Evolutionary conservation across 1,140 invertebrate genomes (phyloP).

Genomic region (Apis florea): DNA sequence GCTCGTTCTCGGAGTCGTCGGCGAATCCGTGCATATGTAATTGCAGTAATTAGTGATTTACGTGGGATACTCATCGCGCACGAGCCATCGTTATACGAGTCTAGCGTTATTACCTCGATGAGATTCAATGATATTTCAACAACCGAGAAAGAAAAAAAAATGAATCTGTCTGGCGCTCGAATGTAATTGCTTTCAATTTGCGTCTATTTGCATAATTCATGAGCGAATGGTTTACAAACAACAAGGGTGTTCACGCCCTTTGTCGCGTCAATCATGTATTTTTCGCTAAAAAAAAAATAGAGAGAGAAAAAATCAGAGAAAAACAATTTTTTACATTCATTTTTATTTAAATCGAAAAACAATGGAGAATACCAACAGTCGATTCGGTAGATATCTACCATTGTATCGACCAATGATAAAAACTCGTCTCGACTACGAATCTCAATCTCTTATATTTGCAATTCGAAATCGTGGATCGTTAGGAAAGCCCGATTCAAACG

Average conservation of each 20-base stretch:
- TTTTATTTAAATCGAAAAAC: neutral
- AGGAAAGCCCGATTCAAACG: neutral
- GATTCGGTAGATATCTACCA: neutral
- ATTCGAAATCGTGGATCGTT: neutral
- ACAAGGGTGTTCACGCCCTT: neutral
- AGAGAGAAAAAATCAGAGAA: neutral
- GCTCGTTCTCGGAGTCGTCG: neutral
- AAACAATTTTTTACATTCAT: neutral
- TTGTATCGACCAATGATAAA: conserved; percentile 14
- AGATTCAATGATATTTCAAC: conserved; percentile 19
- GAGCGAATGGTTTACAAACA: neutral
- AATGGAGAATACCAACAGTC: neutral
- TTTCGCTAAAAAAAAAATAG: neutral
- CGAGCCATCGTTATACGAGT: neutral
- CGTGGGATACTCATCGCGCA: neutral
- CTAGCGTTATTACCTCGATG: conserved; percentile 10
- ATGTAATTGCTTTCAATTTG: neutral
- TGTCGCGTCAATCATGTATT: neutral
- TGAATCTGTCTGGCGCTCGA: neutral
- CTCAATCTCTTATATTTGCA: neutral
- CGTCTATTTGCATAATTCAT: conserved; percentile 5
- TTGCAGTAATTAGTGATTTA: conserved; percentile 37
- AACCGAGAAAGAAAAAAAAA: neutral
- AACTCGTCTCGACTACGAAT: neutral
- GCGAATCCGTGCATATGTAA: conserved; percentile 22